Evolutionary conservation across 2,797 vertebrate species (phyloP), one percentile per base, ranked within the genome.

Genomic region (Peromyscus melanophrys): DNA sequence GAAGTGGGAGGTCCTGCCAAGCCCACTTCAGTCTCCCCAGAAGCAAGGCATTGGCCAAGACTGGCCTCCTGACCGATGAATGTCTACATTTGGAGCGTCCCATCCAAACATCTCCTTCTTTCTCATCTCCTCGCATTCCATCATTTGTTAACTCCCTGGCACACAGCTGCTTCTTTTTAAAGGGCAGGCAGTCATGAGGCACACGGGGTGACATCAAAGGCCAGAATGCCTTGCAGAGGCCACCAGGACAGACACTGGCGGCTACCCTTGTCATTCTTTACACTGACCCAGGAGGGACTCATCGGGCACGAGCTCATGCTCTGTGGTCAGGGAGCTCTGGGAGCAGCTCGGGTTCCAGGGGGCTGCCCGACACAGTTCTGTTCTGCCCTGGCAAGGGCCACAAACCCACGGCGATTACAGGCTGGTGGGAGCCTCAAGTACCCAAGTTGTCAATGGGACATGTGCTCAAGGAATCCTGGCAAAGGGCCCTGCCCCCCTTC

Each of bases 91-190:
- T 81, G 82, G 55, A 80, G 55, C 43, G 83, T 29, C 13, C 14
- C 65, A 81, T 63, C 65, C 57, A 75, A 40, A 65, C 21, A 55
- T 76, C 40, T 61, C 55, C 34, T 73, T 65, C 73, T 80, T 59
- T 95, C 6, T 23, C 52, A 11, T 71, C 29, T 92, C 63, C 71
- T 55, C 31, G 52, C 46, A 59, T 29, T 84, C 82, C 37, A 65
- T 69, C 52, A 96, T 96, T 94, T 90, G 93, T 92, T 92, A 95
- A 97, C 97, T 90, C 97, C 85, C 77, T 78, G 96, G 96, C 88
- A 96, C 92, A 91, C 98, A 97, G 96, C 97, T 98, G 98, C 95
- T 98, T 98, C 96, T 97, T 90, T 98, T 98, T 97, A 98, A 96
- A 97, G 83, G 96, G 97, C 94, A 97, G 98, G 97, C 96, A 97